Base-by-base conservation (phyloP, 35 echinoderm and acorn worm genomes). In the Patiria miniata region DNA sequence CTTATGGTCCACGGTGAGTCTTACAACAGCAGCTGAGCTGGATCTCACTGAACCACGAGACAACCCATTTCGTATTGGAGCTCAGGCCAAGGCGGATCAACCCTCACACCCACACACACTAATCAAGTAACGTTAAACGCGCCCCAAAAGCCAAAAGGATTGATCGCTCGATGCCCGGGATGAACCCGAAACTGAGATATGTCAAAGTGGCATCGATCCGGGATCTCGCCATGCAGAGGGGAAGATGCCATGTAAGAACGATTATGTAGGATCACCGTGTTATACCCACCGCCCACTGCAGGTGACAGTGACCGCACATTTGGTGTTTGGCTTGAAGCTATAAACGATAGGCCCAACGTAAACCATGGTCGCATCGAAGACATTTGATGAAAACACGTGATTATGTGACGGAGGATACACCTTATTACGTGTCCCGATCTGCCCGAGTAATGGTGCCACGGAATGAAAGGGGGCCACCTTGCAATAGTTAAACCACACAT, bases 171-270 rank as follows among this genome's bases (percentile, higher is more conserved):
- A 47, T 47, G 42, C 42, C 42, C n/a, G 26, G 65, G 65, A 22
- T 73, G 65, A 73, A 73, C 65, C 65, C 65, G 21, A 73, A 73
- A 73, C 34, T 73, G 65, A 73, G 65, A 73, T 73, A 73, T 73
- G 65, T 23, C 65, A 73, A 73, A 73, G 65, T 73, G 34, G 65
- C 65, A 73, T 73, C 65, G 65, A 73, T 73, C 26, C 65, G 19
- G 26, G 23, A 73, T 18, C 26, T 26, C 19, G 57, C 65, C 34
- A 73, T 1, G 65, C 65, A 32, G 23, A 23, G n/a, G n/a, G n/a
- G n/a, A n/a, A 28, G 29, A 22, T 47, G 65, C 3, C 26, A 73
- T 18, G 34, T 32, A 36, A 60, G 65, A 73, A 73, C 19, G 65
- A 73, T 73, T 28, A 73, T 34, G 29, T 18, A 47, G 65, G 65